phyloP scores from a whole-genome alignment of 2,888 invertebrate genomes.

The Lasioglossum zephyrum region DNA sequence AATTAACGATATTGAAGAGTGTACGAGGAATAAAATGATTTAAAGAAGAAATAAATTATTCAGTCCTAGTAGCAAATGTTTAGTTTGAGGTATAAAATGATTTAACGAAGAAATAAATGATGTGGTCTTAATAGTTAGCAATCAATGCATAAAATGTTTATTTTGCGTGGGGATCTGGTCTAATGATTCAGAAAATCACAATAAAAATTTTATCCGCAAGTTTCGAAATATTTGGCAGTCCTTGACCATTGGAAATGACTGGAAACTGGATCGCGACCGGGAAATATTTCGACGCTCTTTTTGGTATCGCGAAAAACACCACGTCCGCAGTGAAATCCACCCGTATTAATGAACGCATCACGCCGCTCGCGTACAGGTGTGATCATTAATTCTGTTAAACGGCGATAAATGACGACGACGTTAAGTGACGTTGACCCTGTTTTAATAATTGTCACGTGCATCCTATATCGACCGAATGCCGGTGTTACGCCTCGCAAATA shows the following conservation, averaged over 20 bases:
- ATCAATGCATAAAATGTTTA: background rate
- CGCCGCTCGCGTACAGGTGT: conserved; percentile 52
- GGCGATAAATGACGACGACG: conserved; percentile 71
- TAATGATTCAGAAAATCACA: background rate
- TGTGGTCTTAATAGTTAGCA: background rate
- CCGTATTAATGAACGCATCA: conserved; percentile 66
- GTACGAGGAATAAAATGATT: background rate
- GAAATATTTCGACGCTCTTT: conserved; percentile 48
- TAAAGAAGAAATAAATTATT: background rate
- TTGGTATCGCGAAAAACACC: conserved; percentile 37
- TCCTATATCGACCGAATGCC: conserved; percentile 47
- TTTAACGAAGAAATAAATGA: background rate
- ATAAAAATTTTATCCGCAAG: background rate
- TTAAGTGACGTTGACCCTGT: conserved; percentile 72
- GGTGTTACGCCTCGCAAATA: conserved; percentile 46
- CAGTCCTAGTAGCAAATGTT: background rate
- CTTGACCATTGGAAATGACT: background rate
- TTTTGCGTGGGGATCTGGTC: background rate
- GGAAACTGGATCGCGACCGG: conserved; percentile 1
- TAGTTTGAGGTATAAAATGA: background rate
- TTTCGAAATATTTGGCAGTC: conserved; percentile 2
- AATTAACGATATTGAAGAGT: background rate
- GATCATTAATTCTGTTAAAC: conserved; percentile 72
- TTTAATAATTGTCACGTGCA: conserved; percentile 71
- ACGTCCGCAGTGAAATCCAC: conserved; percentile 53